These are phyloP conservation scores for Phaenicophaeus curvirostris DNA, from an alignment of 2,797 vertebrate genomes.

Conservation along the genomic window DNA sequence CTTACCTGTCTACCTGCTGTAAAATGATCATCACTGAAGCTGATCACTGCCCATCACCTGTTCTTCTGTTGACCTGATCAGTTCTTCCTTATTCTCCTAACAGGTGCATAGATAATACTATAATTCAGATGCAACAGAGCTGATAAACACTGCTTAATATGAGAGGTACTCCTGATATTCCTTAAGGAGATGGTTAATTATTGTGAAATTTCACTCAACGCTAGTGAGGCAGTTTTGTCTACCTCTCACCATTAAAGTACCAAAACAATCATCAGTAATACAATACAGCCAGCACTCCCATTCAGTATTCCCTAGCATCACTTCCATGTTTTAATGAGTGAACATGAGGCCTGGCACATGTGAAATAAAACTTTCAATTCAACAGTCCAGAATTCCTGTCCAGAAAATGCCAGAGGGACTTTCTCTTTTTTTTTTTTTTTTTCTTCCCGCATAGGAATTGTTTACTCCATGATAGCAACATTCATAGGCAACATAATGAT, in stretches of 20 bases:
- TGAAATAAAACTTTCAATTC: neutral
- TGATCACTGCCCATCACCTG: neutral
- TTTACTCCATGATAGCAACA: neutral
- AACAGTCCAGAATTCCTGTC: neutral
- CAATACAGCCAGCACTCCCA: fast-evolving
- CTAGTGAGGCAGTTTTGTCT: neutral
- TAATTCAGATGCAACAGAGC: neutral
- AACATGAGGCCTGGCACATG: neutral
- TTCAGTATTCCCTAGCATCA: neutral
- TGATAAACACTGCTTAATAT: neutral
- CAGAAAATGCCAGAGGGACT: neutral
- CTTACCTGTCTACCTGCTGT: neutral
- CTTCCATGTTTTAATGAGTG: fast-evolving
- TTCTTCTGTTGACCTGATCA: neutral
- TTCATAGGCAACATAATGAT: neutral
- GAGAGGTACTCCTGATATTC: neutral
- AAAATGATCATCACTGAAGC: neutral
- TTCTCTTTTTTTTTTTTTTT: neutral
- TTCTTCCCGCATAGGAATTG: neutral
- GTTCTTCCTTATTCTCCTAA: neutral
- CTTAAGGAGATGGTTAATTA: neutral
- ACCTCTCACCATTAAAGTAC: neutral
- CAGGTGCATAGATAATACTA: neutral
- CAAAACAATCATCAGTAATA: neutral
- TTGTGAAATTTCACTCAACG: neutral